Base-by-base conservation (phyloP, 2,113 vertebrate species). In the Vulpes ferrilata region DNA sequence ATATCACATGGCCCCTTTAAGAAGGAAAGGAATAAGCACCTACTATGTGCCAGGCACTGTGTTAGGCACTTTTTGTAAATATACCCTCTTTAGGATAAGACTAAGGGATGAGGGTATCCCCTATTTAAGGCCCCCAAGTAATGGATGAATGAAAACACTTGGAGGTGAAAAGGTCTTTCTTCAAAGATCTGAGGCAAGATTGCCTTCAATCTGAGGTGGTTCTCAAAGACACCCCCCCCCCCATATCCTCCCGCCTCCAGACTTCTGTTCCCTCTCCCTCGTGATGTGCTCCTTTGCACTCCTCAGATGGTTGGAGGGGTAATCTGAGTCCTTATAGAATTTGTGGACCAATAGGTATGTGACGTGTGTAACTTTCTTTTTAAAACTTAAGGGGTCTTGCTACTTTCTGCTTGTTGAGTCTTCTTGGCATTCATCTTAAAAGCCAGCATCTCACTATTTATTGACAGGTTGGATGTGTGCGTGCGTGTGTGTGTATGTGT, bases 391-490 rank as follows among this genome's bases (percentile, higher is more conserved):
- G 97, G 98, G 93, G 97, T 98, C 98, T 98, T 98, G 98, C 98
- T 98, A 95, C 98, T 97, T 98, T 98, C 89, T 98, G 94, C 98
- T 93, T 98, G 95, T 98, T 98, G 97, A 95, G 98, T 98, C 95
- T 94, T 98, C 96, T 98, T 98, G 98, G 98, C 97, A 89, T 98
- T 98, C 93, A 97, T 98, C 97, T 97, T 98, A 97, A 93, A 98
- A 98, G 96, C 98, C 97, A 97, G 91, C 98, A 98, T 99, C 93
- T 98, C 98, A 96, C 98, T 99, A 99, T 99, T 99, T 99, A 99
- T 99, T 99, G 98, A 98, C 95, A 97, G 97, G 96, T 98, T 96
- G 0, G 3, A 88, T 7, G 71, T 74, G 88, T 95, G 11, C 87
- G 35, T 76, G 95, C 97, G 80, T 97, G 96, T 27, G 59, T 78